A percentile compares a stretch with the other conserved stretches of the same genome.
Conservation (phyloP, 2,113 vertebrate species). For the Ancistrus triradiatus region DNA sequence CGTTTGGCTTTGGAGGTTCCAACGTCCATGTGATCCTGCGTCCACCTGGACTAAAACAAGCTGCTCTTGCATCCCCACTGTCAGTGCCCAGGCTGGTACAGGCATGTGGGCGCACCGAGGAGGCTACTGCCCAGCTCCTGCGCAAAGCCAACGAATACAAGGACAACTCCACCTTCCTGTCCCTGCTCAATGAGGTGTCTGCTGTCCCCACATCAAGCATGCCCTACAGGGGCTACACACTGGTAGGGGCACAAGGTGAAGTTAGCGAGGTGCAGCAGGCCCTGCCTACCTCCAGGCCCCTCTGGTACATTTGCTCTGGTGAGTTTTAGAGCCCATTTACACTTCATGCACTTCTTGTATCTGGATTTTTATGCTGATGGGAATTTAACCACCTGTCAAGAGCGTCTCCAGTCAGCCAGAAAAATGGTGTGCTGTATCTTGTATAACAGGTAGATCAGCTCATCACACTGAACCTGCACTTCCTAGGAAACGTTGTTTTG, state of each 20-base stretch:
- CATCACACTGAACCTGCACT: too few species aligned
- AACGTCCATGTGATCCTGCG: conserved; percentile 88
- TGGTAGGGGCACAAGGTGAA: conserved; percentile 70
- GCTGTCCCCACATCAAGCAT: conserved; percentile 64
- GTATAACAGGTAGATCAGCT: too few species aligned
- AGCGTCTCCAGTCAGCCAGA: too few species aligned
- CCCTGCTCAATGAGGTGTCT: conserved; percentile 79
- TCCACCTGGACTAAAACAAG: conserved; percentile 55
- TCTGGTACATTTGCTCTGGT: conserved; percentile 98
- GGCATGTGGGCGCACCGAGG: conserved; percentile 80
- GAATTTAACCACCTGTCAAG: too few species aligned
- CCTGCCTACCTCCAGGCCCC: conserved; percentile 65
- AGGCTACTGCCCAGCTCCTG: conserved; percentile 73
- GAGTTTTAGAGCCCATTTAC: conserved; percentile 46
- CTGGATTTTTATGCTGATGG: too few species aligned
- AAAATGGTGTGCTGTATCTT: too few species aligned
- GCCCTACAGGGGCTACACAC: conserved; percentile 81
- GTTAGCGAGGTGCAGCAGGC: conserved; percentile 73
- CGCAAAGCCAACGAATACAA: conserved; percentile 63
- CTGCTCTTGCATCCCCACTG: not conserved
- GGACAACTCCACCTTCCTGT: conserved; percentile 67
- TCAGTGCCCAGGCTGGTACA: conserved; percentile 70
- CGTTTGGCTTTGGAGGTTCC: conserved; percentile 93
- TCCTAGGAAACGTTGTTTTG: too few species aligned
- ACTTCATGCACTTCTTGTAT: too few species aligned